A percentile compares a stretch with the other conserved stretches of the same genome.
Evolutionary conservation across 2,888 invertebrate genomes (phyloP).

Genomic region (Stictocephala bisonia): DNA sequence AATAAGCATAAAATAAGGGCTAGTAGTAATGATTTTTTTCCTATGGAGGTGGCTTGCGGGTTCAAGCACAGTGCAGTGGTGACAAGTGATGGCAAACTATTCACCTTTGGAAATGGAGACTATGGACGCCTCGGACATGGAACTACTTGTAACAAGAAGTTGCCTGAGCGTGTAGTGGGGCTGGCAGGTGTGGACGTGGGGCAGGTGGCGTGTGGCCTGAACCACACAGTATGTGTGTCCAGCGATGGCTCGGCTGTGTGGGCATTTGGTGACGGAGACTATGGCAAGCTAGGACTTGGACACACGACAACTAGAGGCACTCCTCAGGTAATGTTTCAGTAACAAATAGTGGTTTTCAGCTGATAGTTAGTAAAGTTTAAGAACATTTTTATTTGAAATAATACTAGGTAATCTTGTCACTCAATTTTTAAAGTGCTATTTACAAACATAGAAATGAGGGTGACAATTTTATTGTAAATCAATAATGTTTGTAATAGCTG

Average conservation of each 20-base stretch:
- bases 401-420: too few species aligned
- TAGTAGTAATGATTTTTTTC: too few species aligned
- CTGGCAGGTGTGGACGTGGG: conserved; percentile 51
- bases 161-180: conserved; percentile 69
- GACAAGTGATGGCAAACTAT: conserved; percentile 72
- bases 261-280: conserved; percentile 75
- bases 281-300: conserved; percentile 71
- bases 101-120: conserved; percentile 75
- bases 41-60: conserved; percentile 70
- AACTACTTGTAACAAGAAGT: conserved; percentile 71
- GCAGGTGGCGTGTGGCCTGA: conserved; percentile 71
- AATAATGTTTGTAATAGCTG: too few species aligned
- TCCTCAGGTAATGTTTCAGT: conserved; percentile 63
- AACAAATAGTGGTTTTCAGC: too few species aligned
- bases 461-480: too few species aligned
- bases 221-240: conserved; percentile 73
- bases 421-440: too few species aligned
- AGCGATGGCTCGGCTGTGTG: conserved; percentile 70
- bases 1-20: too few species aligned
- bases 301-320: conserved; percentile 65
- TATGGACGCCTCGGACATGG: conserved; percentile 72
- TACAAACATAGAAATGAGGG: too few species aligned
- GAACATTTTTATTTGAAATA: too few species aligned
- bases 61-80: conserved; percentile 75
- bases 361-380: too few species aligned